Conservation (phyloP, 2,113 vertebrate genomes). For the Caranx ignobilis region DNA sequence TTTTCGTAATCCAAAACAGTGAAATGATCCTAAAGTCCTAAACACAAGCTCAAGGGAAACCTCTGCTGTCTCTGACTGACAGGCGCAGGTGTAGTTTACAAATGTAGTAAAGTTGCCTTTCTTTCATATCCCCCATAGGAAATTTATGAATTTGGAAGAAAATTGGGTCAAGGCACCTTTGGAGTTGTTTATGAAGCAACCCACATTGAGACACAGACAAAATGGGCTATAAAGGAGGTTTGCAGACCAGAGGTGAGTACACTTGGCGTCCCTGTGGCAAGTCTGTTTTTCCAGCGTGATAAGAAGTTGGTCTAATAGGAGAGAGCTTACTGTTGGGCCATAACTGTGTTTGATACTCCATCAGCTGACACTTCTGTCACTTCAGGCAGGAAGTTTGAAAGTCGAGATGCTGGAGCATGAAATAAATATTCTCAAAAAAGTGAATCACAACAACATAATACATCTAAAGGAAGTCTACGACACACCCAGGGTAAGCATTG, state of each 20-base stretch:
- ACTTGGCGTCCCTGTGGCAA: constrained; percentile 27
- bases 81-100: constrained; percentile 35
- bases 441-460: constrained; percentile 88
- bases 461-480: constrained; percentile 89
- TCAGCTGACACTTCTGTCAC: constrained; percentile 45
- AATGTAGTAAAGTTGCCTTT: constrained; percentile 51
- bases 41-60: constrained; percentile 21
- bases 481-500: constrained; percentile 84
- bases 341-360: not conserved
- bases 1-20: constrained; percentile 47
- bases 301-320: constrained; percentile 36
- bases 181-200: constrained; percentile 88
- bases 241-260: constrained; percentile 86
- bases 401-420: constrained; percentile 88
- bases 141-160: constrained; percentile 87
- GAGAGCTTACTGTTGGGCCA: constrained; percentile 13
- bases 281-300: constrained; percentile 39
- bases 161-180: constrained; percentile 89
- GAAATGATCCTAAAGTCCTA: constrained; percentile 30
- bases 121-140: constrained; percentile 75
- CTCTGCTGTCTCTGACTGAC: constrained; percentile 17
- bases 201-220: constrained; percentile 82
- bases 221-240: constrained; percentile 88
- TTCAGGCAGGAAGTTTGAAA: constrained; percentile 88
- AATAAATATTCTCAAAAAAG: constrained; percentile 88